Base-by-base conservation (phyloP, 1,140 invertebrate genomes). In the Zelostemma sp. region DNA sequence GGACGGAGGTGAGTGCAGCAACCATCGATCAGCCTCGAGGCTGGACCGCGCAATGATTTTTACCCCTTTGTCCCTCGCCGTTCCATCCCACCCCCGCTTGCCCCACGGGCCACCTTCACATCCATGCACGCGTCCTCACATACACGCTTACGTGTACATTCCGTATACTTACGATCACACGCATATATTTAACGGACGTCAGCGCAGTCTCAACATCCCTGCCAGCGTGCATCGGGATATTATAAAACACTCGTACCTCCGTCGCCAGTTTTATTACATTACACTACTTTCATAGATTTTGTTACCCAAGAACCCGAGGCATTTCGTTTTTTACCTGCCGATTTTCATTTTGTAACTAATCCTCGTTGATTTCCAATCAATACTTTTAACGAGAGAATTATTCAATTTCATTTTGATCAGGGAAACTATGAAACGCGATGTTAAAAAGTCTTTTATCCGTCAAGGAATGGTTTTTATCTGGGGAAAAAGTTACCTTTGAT, bases 11-110 rank as follows among this genome's bases (percentile, higher is more conserved):
- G 71, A 67, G 78, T 78, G 77, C 75, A 72, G 73, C 82, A 83
- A 84, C 80, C 84, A 86, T 86, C 84, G 84, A 86, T 86, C 84
- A 86, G 83, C 81, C 83, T 82, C 81, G 77, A 83, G 82, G 82
- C 83, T 82, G 81, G 83, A 84, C 83, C 83, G 81, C 80, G 84
- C 84, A 86, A 86, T 85, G 83, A 85, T 86, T 86, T 86, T 86
- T 86, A 84, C 84, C 84, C 82, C 82, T 84, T 83, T 85, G 80
- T 81, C 78, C 80, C 79, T 75, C 80, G 69, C 74, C 69, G 67
- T 58, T 68, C 74, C 65, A 71, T 68, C 67, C 69, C 69, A 67
- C 58, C 63, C 65, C 56, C 72, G 71, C 58, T 74, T 80, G 75
- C 77, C 74, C 78, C 76, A 76, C 78, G 76, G 79, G 76, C 80